Conservation (phyloP, 1,140 invertebrate species). For the Sitodiplosis mosellana region DNA sequence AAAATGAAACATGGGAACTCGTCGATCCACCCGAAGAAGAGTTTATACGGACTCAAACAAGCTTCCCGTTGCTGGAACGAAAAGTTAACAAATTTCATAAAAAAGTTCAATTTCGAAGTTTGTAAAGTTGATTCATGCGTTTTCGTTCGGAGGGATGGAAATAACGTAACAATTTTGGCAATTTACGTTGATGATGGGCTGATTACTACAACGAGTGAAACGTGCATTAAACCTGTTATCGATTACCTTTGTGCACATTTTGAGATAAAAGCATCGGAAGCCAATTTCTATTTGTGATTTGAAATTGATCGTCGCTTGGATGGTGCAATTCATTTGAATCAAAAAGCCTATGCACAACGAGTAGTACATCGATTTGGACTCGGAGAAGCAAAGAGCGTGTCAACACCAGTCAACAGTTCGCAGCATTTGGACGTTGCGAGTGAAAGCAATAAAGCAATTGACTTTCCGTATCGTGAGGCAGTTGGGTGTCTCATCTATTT, state of each 20-base stretch:
- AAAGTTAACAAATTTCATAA: slow-evolving; percentile 10
- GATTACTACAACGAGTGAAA: slow-evolving; percentile 11
- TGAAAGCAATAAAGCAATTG: too few species aligned
- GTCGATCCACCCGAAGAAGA: slow-evolving; percentile 5
- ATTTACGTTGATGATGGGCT: slow-evolving; percentile 26
- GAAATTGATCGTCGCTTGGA: slow-evolving; percentile 8
- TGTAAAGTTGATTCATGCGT: slow-evolving; percentile 18
- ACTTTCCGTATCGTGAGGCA: not conserved
- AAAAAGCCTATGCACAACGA: slow-evolving; percentile 16
- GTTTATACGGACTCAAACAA: slow-evolving; percentile 16
- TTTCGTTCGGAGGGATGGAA: slow-evolving; percentile 9
- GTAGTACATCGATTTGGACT: slow-evolving; percentile 18
- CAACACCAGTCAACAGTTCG: slow-evolving; percentile 11
- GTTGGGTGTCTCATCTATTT: slow-evolving; percentile 14
- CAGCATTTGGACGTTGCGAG: slow-evolving; percentile 6
- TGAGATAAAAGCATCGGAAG: slow-evolving; percentile 10
- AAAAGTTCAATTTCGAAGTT: slow-evolving; percentile 14
- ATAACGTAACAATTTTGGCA: slow-evolving; percentile 11
- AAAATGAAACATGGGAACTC: slow-evolving; percentile 7
- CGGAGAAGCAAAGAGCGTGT: slow-evolving; percentile 16
- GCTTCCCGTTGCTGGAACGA: slow-evolving; percentile 11
- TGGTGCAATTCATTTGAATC: slow-evolving; percentile 12
- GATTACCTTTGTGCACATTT: slow-evolving; percentile 11
- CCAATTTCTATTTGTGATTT: slow-evolving; percentile 13
- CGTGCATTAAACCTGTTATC: slow-evolving; percentile 8